Evolutionary conservation across 2,113 vertebrate genomes (phyloP), one percentile per base, ranked within the genome.

Genomic region (Neotoma lepida): DNA sequence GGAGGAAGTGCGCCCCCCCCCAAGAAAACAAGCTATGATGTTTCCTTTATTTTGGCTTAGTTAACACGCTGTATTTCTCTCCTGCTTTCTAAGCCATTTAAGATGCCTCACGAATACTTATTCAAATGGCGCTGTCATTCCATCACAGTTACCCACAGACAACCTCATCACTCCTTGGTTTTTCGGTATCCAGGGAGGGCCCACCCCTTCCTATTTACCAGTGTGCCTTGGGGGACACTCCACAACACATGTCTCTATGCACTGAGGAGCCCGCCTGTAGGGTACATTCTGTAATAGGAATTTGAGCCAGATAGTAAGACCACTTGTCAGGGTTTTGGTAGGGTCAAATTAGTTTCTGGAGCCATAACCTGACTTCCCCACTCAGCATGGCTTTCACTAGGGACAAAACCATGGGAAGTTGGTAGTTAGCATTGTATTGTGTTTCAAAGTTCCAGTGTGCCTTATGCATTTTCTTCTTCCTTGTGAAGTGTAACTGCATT

Each of bases 111-210:
- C 3, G 1, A 2, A 2, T 15, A 12, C 1, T 2, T 2, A 2
- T 30, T 7, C 14, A 0, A 1, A 1, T 1, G 13, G 35, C n/a
- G 8, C 28, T 17, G 18, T 20, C 33, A 0, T 9, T 28, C 26
- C 12, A 0, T 33, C 4, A 1, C 0, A 3, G 78, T 13, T 26
- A 0, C 0, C 51, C 4, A 2, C 15, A 0, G 14, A 86, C 4
- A 44, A 9, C 26, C 6, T 9, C 4, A 2, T 26, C 10, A 0
- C 10, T 28, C 76, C 35, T 33, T 41, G 18, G 68, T 6, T 1
- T 39, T 10, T 87, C 35, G 39, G 24, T 2, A 26, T 14, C 6
- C 58, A 12, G 63, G 30, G 15, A 1, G 0, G 17, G 63, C 22
- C 74, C 35, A 0, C 15, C 39, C 13, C 20, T n/a, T 15, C 12